Evolutionary conservation across 2,113 vertebrate species (phyloP).

Genomic region (Stegostoma tigrinum): DNA sequence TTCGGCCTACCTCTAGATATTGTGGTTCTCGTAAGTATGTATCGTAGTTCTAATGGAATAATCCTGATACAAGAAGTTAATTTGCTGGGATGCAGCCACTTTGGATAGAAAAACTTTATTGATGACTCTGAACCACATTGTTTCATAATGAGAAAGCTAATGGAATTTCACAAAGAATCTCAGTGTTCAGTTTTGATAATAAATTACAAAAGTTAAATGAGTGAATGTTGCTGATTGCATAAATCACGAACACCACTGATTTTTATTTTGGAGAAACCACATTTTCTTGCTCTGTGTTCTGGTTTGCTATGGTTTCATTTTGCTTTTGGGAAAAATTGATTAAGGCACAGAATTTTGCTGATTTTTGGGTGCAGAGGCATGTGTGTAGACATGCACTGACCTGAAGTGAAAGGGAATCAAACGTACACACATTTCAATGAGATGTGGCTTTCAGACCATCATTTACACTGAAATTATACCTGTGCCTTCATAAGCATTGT

Average conservation of each 20-base stretch:
- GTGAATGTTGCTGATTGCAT: background rate
- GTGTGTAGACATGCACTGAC: background rate
- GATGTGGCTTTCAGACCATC: no score
- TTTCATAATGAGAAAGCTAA: background rate
- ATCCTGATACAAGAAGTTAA: no score
- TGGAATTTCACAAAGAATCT: background rate
- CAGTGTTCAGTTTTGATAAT: background rate
- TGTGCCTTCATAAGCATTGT: no score
- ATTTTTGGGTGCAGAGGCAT: background rate
- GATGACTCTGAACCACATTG: no score
- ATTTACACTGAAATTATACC: no score
- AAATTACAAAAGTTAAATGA: background rate
- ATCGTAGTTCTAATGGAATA: no score
- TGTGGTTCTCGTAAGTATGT: no score
- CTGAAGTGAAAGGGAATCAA: background rate
- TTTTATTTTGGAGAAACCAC: background rate
- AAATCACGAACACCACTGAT: no score
- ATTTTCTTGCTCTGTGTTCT: background rate
- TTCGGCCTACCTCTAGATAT: no score
- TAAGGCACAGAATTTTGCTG: background rate
- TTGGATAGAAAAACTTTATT: no score
- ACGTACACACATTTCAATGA: no score
- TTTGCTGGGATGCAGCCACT: no score
- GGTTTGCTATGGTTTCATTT: background rate
- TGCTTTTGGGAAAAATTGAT: background rate